These are phyloP conservation scores for Parasteatoda lunata DNA, from an alignment of 2,888 invertebrate species.

Conservation along the genomic window DNA sequence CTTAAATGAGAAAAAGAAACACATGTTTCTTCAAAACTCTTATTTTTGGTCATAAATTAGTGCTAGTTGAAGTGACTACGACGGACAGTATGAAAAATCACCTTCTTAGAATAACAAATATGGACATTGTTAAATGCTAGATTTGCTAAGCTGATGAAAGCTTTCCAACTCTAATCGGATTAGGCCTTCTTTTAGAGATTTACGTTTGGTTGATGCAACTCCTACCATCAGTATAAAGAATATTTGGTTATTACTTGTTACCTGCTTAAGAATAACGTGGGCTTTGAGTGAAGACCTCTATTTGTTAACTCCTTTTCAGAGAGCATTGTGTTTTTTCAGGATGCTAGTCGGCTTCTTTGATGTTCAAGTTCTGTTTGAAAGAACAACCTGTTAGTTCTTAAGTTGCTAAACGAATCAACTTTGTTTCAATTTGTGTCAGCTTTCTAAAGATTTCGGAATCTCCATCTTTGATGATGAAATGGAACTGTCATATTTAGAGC, in stretches of 20 bases:
- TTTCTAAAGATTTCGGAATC: too few relatives aligned
- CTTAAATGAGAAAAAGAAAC: too few relatives aligned
- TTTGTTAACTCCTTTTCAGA: not conserved
- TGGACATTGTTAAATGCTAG: not conserved
- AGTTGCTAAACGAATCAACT: too few relatives aligned
- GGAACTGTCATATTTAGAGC: too few relatives aligned
- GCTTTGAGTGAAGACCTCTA: not conserved
- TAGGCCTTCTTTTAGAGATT: not conserved
- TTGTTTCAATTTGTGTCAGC: too few relatives aligned
- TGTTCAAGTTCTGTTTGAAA: not conserved
- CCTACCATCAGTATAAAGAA: not conserved
- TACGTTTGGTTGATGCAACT: not conserved
- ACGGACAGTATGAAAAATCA: too few relatives aligned
- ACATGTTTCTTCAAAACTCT: too few relatives aligned
- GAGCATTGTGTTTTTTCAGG: not conserved
- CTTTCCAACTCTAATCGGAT: not conserved
- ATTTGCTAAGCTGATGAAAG: not conserved
- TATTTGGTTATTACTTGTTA: not conserved
- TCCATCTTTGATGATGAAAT: too few relatives aligned
- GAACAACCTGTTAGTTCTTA: too few relatives aligned
- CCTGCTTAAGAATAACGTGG: not conserved
- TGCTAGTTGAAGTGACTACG: too few relatives aligned
- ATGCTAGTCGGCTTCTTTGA: not conserved
- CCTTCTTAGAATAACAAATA: too few relatives aligned
- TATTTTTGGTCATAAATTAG: too few relatives aligned